Evolutionary conservation across 2,113 vertebrate species (phyloP).

Genomic region (Platycercus adscitus): DNA sequence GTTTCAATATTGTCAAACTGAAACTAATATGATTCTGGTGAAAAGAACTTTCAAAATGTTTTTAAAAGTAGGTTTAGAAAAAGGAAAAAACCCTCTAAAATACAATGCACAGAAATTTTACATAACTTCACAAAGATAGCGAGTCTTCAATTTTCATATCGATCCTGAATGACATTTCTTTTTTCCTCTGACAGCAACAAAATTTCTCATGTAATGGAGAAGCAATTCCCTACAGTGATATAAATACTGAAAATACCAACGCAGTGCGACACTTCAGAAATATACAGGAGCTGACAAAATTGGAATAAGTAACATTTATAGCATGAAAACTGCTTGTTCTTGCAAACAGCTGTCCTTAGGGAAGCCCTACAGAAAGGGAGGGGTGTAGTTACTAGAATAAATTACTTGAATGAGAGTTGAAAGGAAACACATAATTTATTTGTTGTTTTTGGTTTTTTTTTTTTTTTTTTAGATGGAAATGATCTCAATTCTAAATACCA

Average conservation of each 20-base stretch:
- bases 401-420: not conserved
- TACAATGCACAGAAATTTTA: not conserved
- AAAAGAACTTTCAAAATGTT: not conserved
- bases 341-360: not conserved
- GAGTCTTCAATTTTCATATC: not conserved
- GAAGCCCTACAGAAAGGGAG: not conserved
- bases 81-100: not conserved
- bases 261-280: not conserved
- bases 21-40: not conserved
- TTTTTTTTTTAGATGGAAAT: not conserved
- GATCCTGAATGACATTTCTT: not conserved
- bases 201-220: not conserved
- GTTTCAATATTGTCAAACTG: not conserved
- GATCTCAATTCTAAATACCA: not conserved
- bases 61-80: not conserved
- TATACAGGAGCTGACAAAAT: not conserved
- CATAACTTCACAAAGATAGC: not conserved
- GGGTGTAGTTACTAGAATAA: not conserved
- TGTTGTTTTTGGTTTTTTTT: not conserved
- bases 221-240: not conserved
- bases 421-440: not conserved
- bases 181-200: not conserved
- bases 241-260: not conserved
- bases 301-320: not conserved
- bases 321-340: not conserved